Evolutionary conservation across 1,140 invertebrate species (phyloP).

Genomic region (Drosophila serrata): DNA sequence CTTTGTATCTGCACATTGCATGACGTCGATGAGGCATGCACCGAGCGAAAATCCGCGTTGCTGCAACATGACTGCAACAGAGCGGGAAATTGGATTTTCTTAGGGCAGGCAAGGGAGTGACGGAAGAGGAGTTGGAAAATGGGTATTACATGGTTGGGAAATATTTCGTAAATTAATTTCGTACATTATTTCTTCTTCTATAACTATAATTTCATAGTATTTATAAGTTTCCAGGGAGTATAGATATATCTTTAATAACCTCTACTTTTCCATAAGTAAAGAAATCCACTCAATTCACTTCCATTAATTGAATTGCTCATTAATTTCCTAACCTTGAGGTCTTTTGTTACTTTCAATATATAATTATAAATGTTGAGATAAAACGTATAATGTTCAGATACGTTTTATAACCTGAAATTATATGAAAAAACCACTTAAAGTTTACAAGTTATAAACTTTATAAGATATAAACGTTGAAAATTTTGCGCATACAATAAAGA

Average conservation of each 20-base stretch:
- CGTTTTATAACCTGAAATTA: constrained; percentile 4
- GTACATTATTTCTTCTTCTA: background rate
- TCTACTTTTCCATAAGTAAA: background rate
- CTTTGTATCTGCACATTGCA: constrained; percentile 58
- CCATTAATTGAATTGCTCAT: constrained; percentile 17
- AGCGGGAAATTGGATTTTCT: constrained; percentile 64
- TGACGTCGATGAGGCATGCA: constrained; percentile 68
- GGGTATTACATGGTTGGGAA: constrained; percentile 4
- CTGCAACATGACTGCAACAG: constrained; percentile 49
- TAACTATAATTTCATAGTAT: background rate
- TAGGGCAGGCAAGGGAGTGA: background rate
- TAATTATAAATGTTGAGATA: background rate
- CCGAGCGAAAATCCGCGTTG: constrained; percentile 29
- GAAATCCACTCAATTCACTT: background rate
- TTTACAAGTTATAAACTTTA: constrained; percentile 11
- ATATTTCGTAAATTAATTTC: background rate
- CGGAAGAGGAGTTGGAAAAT: constrained; percentile 10
- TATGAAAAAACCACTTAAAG: background rate
- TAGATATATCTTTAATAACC: background rate
- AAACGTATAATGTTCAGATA: constrained; percentile 1
- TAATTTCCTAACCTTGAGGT: constrained; percentile 4
- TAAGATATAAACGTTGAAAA: constrained; percentile 6
- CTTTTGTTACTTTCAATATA: background rate
- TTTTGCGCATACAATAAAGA: background rate
- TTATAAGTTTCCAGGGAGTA: background rate